phyloP scores from a whole-genome alignment of 2,888 invertebrate species.

The Congeria kusceri region DNA sequence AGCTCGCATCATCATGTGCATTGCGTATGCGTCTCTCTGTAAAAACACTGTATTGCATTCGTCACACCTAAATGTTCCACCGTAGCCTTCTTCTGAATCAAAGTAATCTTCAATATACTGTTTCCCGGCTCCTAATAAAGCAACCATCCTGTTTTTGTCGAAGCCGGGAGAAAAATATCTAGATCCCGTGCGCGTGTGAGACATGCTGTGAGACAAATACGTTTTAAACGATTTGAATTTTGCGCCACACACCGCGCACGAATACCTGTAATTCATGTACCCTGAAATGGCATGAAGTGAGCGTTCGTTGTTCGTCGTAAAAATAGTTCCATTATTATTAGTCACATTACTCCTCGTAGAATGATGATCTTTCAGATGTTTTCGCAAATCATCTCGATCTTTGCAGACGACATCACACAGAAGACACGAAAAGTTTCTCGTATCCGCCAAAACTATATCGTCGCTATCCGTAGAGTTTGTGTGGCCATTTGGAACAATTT shows the following conservation, averaged over 20 bases:
- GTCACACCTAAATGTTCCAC: conserved; percentile 80
- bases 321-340: conserved; percentile 11
- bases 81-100: conserved; percentile 45
- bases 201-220: conserved; percentile 56
- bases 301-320: conserved; percentile 7
- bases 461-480: not conserved
- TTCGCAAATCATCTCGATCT: conserved; percentile 60
- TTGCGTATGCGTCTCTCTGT: conserved; percentile 84
- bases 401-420: conserved; percentile 64
- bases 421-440: conserved; percentile 61
- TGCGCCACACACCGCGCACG: conserved; percentile 64
- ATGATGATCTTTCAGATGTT: conserved; percentile 56
- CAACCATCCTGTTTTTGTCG: conserved; percentile 39
- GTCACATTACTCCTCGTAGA: conserved; percentile 38
- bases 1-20: conserved; percentile 85
- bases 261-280: conserved; percentile 58
- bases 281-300: conserved; percentile 27
- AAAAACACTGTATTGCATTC: conserved; percentile 83
- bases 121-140: conserved; percentile 46
- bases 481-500: too few species aligned
- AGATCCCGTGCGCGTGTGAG: conserved; percentile 38
- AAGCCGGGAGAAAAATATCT: conserved; percentile 12
- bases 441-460: not conserved
- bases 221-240: conserved; percentile 64
- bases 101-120: conserved; percentile 55